Evolutionary conservation across 2,113 vertebrate species (phyloP).

Genomic region (Gila orcuttii): DNA sequence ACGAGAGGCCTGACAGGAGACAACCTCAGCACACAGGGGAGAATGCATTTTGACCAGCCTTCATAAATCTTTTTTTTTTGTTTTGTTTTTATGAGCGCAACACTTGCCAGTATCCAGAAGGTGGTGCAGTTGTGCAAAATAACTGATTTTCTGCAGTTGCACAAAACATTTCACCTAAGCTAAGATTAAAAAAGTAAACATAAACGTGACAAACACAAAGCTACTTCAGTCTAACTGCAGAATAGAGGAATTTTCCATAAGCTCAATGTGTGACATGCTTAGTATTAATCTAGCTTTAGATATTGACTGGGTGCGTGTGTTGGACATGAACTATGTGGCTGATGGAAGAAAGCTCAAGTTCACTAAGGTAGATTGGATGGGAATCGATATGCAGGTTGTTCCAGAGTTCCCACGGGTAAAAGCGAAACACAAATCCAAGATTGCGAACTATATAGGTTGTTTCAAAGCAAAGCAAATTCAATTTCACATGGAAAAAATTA

Average conservation of each 20-base stretch:
- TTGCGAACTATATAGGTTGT: constrained; percentile 26
- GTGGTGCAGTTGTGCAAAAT: constrained; percentile 24
- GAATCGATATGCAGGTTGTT: constrained; percentile 44
- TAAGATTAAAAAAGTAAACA: constrained; percentile 3
- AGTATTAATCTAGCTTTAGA: constrained; percentile 41
- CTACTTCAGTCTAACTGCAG: constrained; percentile 1
- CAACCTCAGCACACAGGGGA: not conserved
- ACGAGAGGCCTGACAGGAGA: not conserved
- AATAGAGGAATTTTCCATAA: constrained; percentile 16
- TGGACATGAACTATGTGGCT: constrained; percentile 47
- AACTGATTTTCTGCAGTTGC: not conserved
- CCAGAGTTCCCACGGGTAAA: constrained; percentile 41
- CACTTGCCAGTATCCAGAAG: constrained; percentile 11
- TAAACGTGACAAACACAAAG: constrained; percentile 1
- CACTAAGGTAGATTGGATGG: constrained; percentile 55
- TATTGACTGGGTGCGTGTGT: constrained; percentile 46
- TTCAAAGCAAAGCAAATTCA: constrained; percentile 29
- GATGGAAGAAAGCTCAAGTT: constrained; percentile 52
- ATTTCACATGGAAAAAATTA: constrained; percentile 40
- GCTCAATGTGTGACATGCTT: constrained; percentile 35
- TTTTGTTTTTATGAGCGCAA: not conserved
- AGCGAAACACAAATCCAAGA: constrained; percentile 31
- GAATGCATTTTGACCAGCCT: not conserved
- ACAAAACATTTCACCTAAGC: constrained; percentile 16
- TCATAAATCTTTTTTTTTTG: constrained; percentile 2